phyloP scores from a whole-genome alignment of 1,140 invertebrate species.

The Ips nitidus region DNA sequence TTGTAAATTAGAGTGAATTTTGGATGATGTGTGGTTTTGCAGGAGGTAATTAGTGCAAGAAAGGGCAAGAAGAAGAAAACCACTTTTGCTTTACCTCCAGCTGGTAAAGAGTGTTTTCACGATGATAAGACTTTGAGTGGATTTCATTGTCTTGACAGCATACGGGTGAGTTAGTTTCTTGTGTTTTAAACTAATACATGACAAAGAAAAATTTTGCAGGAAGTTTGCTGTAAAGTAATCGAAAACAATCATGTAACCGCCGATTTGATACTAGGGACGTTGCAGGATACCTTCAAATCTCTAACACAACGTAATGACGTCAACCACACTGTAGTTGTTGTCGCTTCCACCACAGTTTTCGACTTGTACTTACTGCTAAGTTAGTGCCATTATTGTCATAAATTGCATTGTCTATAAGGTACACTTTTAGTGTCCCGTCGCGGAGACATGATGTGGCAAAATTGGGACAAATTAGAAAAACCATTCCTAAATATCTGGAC shows the following conservation, averaged over 20 bases:
- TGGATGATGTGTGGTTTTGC: neutral
- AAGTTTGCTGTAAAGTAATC: slow-evolving; percentile 23
- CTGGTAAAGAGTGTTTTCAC: slow-evolving; percentile 36
- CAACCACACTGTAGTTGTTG: slow-evolving; percentile 38
- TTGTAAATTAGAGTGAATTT: neutral
- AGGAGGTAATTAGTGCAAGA: slow-evolving; percentile 15
- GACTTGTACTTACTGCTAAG: slow-evolving; percentile 43
- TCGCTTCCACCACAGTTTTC: slow-evolving; percentile 33
- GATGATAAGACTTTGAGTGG: slow-evolving; percentile 38
- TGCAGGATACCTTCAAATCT: slow-evolving; percentile 31
- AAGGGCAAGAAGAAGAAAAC: slow-evolving; percentile 33
- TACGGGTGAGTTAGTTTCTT: slow-evolving; percentile 33
- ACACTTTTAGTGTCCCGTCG: neutral
- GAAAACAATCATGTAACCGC: slow-evolving; percentile 17
- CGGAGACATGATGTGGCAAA: neutral
- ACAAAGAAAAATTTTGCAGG: slow-evolving; percentile 36
- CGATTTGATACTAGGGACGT: slow-evolving; percentile 26
- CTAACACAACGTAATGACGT: slow-evolving; percentile 42
- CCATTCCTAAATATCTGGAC: slow-evolving; percentile 14
- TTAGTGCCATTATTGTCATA: slow-evolving; percentile 28
- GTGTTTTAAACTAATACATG: neutral
- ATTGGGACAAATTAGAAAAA: neutral
- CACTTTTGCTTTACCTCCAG: slow-evolving; percentile 38
- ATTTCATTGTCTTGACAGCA: slow-evolving; percentile 38
- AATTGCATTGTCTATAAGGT: too few relatives aligned